Evolutionary conservation across 2,888 invertebrate species (phyloP), one percentile per base, ranked within the genome.

Genomic region (Plebejus anna): DNA sequence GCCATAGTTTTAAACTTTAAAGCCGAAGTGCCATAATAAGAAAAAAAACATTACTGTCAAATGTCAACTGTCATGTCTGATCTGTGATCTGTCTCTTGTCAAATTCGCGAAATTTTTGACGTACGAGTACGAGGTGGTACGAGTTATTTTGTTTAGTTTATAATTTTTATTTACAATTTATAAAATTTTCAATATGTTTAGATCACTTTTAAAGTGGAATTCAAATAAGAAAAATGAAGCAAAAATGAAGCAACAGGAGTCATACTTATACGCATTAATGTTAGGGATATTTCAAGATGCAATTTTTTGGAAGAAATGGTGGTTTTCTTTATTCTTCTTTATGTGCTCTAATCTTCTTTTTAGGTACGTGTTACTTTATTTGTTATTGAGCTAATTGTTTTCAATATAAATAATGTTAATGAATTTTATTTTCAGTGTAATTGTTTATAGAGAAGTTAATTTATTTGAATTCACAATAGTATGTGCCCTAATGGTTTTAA

Each of bases 221-320:
- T 79, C 82, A 22, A 78, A 78, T 59, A 88, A 86, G 83, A 83
- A 81, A 75, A 78, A 82, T 77, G 89, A 90, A 80, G 85, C 79
- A 76, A n/a, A n/a, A n/a, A n/a, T n/a, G n/a, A 88, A 85, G 79
- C 84, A 81, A 77, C 85, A 86, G 77, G 83, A 83, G 72, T 89
- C 88, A 28, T 82, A 88, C 78, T 79, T 92, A 80, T 78, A 90
- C 77, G 81, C 84, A 77, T 84, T 86, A 79, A 85, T 89, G 82
- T 83, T 88, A 82, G 88, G 88, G 79, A 78, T 89, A 82, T 84
- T 92, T 83, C 91, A 94, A 85, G 90, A 93, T 86, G 83, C 90
- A 82, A 85, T 94, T 82, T 88, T 91, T 85, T 94, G 93, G 93
- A 90, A 85, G 82, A 89, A 87, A 81, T 84, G 86, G 83, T 92